Evolutionary conservation across 2,888 invertebrate species (phyloP), one percentile per base, ranked within the genome.

Genomic region (Sinotaia quadrata): DNA sequence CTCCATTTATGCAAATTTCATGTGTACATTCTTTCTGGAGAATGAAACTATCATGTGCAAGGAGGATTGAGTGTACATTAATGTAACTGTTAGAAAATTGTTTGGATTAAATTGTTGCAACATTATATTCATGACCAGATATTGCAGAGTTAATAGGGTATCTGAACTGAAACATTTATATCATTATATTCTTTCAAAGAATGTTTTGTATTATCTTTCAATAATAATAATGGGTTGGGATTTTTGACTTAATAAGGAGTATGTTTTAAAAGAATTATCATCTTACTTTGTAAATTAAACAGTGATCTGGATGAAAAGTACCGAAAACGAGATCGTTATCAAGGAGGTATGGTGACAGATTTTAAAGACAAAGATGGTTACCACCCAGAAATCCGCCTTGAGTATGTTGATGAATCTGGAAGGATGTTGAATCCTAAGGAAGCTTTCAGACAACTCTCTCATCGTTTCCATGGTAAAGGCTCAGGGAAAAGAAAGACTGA

Each of bases 381-480:
- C 89, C 94, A 95, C 84, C 98, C 98, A 1, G 95, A 94, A 87
- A 94, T 98, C 47, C 97, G 97, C 89, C 90, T 98, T 81, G 97
- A 98, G 87, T 99, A 99, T 88, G 95, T 96, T 76, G 98, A 99
- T 89, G 97, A 98, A 86, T 94, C 95, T 84, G 99, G 99, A 0
- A 93, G 95, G 67, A 91, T 94, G 80, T 91, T 99, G 71, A 94
- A 94, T 83, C 93, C 94, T 68, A 99, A 99, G 89, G 98, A 99
- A 90, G 98, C 99, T 58, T 98, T 98, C 90, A 82, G 91, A 49
- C 95, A 96, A 90, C 91, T 98, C 66, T 97, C 96, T 31, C 98
- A 98, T 89, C 97, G 98, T 90, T 99, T 99, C 90, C 99, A 99
- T 90, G 99, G 99, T 63, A 98, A 99, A 90, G 97, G 97, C 2